Conservation (phyloP, 2,888 invertebrate genomes). For the Lysandra coridon region DNA sequence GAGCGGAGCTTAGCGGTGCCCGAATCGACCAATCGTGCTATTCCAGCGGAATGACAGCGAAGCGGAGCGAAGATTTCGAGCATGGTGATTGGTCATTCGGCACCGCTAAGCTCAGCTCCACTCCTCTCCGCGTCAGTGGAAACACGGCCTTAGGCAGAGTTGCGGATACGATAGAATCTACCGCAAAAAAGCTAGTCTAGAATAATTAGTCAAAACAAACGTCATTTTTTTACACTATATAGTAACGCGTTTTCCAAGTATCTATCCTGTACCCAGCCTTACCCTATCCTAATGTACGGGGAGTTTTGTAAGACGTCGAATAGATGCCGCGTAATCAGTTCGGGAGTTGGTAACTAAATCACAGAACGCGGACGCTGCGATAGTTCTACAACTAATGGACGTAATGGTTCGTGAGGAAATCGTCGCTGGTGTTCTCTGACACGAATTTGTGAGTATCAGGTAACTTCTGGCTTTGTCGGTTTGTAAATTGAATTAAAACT, state of each 20-base stretch:
- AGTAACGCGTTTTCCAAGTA: neutral
- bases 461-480: neutral
- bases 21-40: too few relatives aligned
- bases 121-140: too few relatives aligned
- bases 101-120: too few relatives aligned
- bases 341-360: constrained; percentile 34
- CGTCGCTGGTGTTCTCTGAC: constrained; percentile 33
- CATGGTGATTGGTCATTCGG: too few relatives aligned
- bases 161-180: too few relatives aligned
- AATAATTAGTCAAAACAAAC: too few relatives aligned
- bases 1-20: too few relatives aligned
- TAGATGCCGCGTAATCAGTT: constrained; percentile 20
- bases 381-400: constrained; percentile 39
- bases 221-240: too few relatives aligned
- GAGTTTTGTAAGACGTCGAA: constrained; percentile 22
- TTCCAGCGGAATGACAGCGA: too few relatives aligned
- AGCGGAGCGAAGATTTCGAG: too few relatives aligned
- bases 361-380: constrained; percentile 36
- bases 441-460: constrained; percentile 2
- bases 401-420: constrained; percentile 40
- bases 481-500: neutral
- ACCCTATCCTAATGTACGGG: neutral
- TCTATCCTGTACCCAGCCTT: neutral
- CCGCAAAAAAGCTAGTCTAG: too few relatives aligned
- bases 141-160: too few relatives aligned